These are phyloP conservation scores for Eupithecia inturbata DNA, from an alignment of 2,888 invertebrate genomes.

Conservation along the genomic window DNA sequence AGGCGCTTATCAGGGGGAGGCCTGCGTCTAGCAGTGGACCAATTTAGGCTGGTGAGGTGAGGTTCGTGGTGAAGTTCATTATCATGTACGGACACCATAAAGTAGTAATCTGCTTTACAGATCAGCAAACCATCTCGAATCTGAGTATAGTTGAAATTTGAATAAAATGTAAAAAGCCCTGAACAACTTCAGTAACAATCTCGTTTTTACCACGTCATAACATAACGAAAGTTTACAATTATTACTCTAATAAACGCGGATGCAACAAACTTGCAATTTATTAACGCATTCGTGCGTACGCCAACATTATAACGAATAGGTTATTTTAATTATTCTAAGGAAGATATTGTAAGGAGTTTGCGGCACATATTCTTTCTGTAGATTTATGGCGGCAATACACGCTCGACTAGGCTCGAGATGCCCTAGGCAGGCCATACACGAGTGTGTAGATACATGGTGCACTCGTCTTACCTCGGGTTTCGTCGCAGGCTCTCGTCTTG, in stretches of 20 bases:
- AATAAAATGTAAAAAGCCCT: background rate
- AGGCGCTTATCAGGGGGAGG: too few relatives aligned
- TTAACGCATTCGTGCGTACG: constrained; percentile 10
- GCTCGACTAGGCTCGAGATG: background rate
- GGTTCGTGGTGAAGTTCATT: too few relatives aligned
- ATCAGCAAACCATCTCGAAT: background rate
- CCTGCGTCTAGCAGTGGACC: too few relatives aligned
- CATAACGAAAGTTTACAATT: background rate
- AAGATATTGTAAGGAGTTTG: background rate
- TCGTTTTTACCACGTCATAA: background rate
- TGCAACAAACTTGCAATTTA: constrained; percentile 2
- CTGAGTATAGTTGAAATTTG: background rate
- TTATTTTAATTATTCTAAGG: background rate
- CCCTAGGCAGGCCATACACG: background rate
- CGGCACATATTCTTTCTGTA: background rate
- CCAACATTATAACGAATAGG: background rate
- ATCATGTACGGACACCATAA: too few relatives aligned
- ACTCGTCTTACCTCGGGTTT: background rate
- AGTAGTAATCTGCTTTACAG: too few relatives aligned
- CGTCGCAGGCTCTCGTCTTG: background rate
- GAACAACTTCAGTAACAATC: background rate
- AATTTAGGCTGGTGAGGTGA: too few relatives aligned
- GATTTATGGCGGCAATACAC: background rate
- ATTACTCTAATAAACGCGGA: background rate
- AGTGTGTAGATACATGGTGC: background rate